Base-by-base conservation (phyloP, 2,113 vertebrate genomes). In the Platycercus adscitus region DNA sequence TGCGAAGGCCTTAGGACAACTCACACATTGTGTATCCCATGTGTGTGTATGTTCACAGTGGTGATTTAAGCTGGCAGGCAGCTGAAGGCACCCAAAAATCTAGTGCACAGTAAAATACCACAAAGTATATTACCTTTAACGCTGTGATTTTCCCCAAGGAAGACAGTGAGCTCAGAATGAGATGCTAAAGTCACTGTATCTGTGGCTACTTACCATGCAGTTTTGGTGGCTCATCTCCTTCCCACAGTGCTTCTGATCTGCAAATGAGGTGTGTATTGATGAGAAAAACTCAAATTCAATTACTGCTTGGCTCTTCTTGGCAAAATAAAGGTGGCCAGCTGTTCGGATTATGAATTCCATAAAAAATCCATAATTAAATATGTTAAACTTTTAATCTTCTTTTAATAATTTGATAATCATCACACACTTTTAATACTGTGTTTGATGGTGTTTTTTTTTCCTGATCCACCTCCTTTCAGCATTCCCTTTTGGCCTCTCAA, bases 201-300 rank as follows among this genome's bases (percentile, higher is more conserved):
- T 72, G 41, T 71, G 86, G 47, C 44, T 88, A 13, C 21, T 52
- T 31, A 23, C 52, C 2, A 3, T 53, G 46, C 18, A 41, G 13
- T 85, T 55, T 55, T 63, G 41, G 20, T 52, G 44, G 25, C 35
- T 75, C 28, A 0, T 53, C 43, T 68, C 58, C 43, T 63, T 58
- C 35, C 28, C 33, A 43, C 35, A 12, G 33, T 8, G 73, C 55
- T 52, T 41, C 53, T 75, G 55, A 85, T 29, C 14, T 7, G 5
- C 17, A 12, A 6, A 6, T 35, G n/a, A 78, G 50, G n/a, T 49
- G 26, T 0, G 0, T 37, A 25, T 7, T 17, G 39, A 60, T 7
- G 10, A 72, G 64, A 37, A 75, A 52, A 72, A 24, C 1, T 43
- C 75, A 81, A n/a, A 44, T 44, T 25, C 11, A 91, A 64, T 68